phyloP scores from a whole-genome alignment of 1,140 invertebrate genomes.

The Aphelenchoides avenae region DNA sequence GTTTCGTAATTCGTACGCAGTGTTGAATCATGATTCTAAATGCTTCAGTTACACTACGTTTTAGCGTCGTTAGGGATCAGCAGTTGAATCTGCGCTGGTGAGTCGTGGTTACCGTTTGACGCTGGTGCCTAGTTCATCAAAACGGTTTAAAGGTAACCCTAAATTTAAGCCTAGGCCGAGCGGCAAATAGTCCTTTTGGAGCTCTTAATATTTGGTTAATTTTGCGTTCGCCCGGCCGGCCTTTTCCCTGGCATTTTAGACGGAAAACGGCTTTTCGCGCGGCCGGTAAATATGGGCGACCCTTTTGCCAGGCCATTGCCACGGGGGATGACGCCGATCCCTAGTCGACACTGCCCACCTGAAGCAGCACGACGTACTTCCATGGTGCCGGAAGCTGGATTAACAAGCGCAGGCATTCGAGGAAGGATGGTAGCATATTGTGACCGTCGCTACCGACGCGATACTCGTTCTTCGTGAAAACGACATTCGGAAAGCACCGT shows the following conservation, averaged over 20 bases:
- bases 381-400: background rate
- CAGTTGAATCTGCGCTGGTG: background rate
- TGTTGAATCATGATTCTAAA: constrained; percentile 22
- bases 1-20: constrained; percentile 26
- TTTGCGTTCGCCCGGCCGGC: background rate
- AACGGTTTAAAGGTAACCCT: background rate
- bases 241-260: too few relatives aligned
- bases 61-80: too few relatives aligned
- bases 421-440: constrained; percentile 2
- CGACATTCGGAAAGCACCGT: constrained; percentile 14
- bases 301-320: too few relatives aligned
- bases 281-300: too few relatives aligned
- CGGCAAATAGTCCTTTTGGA: too few relatives aligned
- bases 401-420: constrained; percentile 14
- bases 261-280: too few relatives aligned
- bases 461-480: constrained; percentile 4
- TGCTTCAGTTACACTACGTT: constrained; percentile 1
- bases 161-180: too few relatives aligned
- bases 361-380: constrained; percentile 12
- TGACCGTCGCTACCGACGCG: constrained; percentile 15
- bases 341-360: too few relatives aligned
- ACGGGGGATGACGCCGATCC: too few relatives aligned
- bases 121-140: background rate
- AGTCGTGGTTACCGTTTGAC: background rate
- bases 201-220: background rate